Base-by-base conservation (phyloP, 2,113 vertebrate species). In the Furnarius figulus region DNA sequence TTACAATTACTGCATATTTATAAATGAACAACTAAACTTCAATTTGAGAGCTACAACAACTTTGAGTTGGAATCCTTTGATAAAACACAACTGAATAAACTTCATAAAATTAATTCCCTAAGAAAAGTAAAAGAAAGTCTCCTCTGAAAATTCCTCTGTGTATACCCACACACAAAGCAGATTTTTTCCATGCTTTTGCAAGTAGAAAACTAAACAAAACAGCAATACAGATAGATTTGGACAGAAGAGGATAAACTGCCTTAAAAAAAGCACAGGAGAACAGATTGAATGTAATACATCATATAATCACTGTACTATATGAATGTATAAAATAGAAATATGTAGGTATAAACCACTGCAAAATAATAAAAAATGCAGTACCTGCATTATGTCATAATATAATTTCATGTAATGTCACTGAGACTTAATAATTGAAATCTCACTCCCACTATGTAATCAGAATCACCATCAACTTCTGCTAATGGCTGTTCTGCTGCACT, bases 61-160 rank as follows among this genome's bases (percentile, higher is more conserved):
- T 97, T 93, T 91, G 90, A 93, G 95, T 96, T 76, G 63, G 88
- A 95, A 94, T 95, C 90, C 90, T 97, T 97, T 97, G 95, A 97
- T 91, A 97, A 90, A 96, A 95, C 86, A 96, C 91, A 93, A 97
- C 82, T 94, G 90, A 95, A 96, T 93, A 97, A 97, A 95, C 93
- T 96, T 97, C 80, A 96, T 88, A 96, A 97, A 93, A 94, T 85
- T 82, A 97, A 97, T 90, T 96, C 94, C 79, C 94, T 42, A 82
- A 85, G 87, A 97, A 93, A 40, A 96, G 47, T 91, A 90, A 96
- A 92, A 81, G 39, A 74, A 94, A 78, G 59, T 93, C 88, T 92
- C 61, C 56, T 94, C 90, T 93, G 81, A 94, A 97, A 97, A 96
- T 75, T 95, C 74, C 84, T 88, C 73, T 82, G 78, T 90, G 84